phyloP scores from a whole-genome alignment of 2,113 vertebrate species.

The Ranitomeya imitator region DNA sequence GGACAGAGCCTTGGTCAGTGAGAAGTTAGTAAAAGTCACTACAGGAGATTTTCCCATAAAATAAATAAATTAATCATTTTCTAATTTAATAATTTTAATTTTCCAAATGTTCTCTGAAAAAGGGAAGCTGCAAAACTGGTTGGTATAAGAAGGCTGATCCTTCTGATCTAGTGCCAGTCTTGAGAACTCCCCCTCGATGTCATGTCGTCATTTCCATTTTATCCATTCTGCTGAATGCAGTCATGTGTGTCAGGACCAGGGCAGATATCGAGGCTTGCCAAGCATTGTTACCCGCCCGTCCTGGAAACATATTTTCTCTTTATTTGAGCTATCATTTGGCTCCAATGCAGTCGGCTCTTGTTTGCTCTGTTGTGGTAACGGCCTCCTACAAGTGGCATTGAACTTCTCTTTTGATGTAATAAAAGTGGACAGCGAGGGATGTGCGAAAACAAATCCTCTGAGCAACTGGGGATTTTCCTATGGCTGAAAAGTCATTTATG shows the following conservation, averaged over 20 bases:
- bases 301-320: background rate
- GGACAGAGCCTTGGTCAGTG: too few relatives aligned
- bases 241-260: background rate
- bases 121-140: too few relatives aligned
- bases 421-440: constrained; percentile 2
- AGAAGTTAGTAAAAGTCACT: too few relatives aligned
- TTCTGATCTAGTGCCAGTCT: too few relatives aligned
- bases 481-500: background rate
- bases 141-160: too few relatives aligned
- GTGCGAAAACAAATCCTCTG: background rate
- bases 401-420: constrained; percentile 24
- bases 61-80: too few relatives aligned
- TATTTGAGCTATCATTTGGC: background rate
- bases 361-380: background rate
- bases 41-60: too few relatives aligned
- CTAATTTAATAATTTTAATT: too few relatives aligned
- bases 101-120: too few relatives aligned
- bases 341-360: background rate
- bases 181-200: too few relatives aligned
- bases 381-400: background rate
- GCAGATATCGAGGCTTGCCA: background rate
- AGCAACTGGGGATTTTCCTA: background rate
- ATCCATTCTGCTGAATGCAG: background rate
- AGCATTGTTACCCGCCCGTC: background rate
- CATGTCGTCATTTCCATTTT: too few relatives aligned